A percentile compares a stretch with the other conserved stretches of the same genome.
Evolutionary conservation across 2,113 vertebrate species (phyloP).

Genomic region (Falco punctatus): DNA sequence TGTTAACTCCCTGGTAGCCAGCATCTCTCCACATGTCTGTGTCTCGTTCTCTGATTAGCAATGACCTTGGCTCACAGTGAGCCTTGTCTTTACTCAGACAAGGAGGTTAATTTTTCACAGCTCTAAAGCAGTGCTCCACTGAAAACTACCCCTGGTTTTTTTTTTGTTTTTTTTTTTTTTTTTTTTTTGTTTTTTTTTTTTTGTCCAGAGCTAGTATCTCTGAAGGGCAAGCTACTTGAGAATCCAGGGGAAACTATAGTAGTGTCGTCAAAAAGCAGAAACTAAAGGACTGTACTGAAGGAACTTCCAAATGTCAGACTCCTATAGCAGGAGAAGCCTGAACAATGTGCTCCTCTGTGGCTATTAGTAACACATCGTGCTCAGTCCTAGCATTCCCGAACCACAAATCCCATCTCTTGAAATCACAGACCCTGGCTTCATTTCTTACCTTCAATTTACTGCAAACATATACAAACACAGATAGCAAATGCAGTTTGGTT

Average conservation of each 20-base stretch:
- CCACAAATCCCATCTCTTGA: background rate
- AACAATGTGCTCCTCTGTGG: background rate
- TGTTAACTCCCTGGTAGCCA: background rate
- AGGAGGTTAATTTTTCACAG: background rate
- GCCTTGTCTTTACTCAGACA: background rate
- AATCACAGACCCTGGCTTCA: background rate
- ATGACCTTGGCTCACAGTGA: background rate
- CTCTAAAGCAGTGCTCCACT: background rate
- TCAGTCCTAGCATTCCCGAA: fast-evolving
- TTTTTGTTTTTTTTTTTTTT: too few relatives aligned
- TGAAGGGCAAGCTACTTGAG: background rate
- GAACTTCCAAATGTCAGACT: background rate
- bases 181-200: background rate
- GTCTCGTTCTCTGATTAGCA: fast-evolving
- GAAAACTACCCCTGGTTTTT: background rate
- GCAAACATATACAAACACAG: fast-evolving
- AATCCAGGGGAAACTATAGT: background rate
- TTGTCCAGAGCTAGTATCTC: background rate
- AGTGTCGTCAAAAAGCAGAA: background rate
- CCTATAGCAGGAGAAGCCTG: background rate
- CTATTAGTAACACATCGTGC: fast-evolving
- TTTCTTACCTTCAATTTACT: background rate
- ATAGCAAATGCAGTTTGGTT: background rate
- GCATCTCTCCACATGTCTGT: fast-evolving
- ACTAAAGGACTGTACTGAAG: background rate